Evolutionary conservation across 2,113 vertebrate species (phyloP).

Genomic region (Nipponia nippon): DNA sequence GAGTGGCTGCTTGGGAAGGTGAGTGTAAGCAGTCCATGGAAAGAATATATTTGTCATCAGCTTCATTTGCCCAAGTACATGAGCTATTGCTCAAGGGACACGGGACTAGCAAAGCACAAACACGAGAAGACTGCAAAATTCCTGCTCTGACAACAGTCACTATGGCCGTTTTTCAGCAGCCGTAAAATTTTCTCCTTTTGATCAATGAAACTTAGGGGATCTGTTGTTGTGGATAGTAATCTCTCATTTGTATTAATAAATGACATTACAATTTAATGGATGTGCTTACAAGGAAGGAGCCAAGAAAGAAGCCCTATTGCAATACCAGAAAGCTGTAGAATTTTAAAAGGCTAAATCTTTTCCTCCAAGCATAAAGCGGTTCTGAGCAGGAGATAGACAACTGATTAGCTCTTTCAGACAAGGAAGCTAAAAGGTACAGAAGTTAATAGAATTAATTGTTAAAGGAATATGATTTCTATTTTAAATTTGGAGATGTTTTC

Average conservation of each 20-base stretch:
- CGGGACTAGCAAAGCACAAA: not conserved
- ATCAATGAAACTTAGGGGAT: not conserved
- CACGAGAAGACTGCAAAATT: fast-evolving
- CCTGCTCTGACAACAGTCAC: not conserved
- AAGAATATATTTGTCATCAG: not conserved
- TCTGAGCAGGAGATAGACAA: not conserved
- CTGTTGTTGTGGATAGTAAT: not conserved
- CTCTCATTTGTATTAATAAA: not conserved
- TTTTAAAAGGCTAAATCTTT: not conserved
- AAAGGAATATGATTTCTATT: not conserved
- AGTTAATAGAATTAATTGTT: not conserved
- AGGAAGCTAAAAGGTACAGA: not conserved
- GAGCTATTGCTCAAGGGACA: not conserved
- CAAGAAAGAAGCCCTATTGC: not conserved
- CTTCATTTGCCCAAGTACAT: not conserved
- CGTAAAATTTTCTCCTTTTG: not conserved
- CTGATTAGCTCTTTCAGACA: not conserved
- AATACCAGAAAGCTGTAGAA: not conserved
- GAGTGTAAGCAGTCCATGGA: not conserved
- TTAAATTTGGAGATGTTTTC: not conserved
- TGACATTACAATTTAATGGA: not conserved
- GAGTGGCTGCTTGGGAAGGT: not conserved
- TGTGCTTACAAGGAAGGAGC: not conserved
- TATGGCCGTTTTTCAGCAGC: not conserved
- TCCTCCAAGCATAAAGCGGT: not conserved